Percentiles rank a stretch among this genome's conserved stretches.
phyloP scores from a whole-genome alignment of 1,140 invertebrate species.

The Listronotus oregonensis region DNA sequence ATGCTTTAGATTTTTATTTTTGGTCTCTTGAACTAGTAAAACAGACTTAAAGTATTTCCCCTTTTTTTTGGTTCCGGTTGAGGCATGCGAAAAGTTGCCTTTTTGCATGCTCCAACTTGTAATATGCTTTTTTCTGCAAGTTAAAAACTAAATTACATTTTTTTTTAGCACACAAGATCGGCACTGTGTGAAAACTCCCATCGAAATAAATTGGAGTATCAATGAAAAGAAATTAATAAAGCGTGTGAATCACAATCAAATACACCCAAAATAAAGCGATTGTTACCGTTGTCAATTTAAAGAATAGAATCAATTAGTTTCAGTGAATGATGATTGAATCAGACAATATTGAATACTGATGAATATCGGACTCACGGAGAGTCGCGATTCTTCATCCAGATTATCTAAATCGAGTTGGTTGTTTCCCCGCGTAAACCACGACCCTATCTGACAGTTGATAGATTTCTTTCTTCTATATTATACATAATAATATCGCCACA shows the following conservation, averaged over 20 bases:
- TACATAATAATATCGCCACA: slow-evolving; percentile 42
- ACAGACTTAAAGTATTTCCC: too few relatives aligned
- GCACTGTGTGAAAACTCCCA: not conserved
- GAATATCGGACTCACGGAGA: slow-evolving; percentile 36
- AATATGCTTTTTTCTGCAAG: too few relatives aligned
- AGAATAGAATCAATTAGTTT: slow-evolving; percentile 47
- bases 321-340: slow-evolving; percentile 40
- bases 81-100: too few relatives aligned
- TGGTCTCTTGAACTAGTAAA: not conserved
- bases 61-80: too few relatives aligned
- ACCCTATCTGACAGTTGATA: slow-evolving; percentile 41
- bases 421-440: slow-evolving; percentile 34
- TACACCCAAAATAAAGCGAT: slow-evolving; percentile 18
- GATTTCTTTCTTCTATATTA: slow-evolving; percentile 41
- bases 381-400: slow-evolving; percentile 39
- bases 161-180: not conserved
- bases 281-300: slow-evolving; percentile 39
- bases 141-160: too few relatives aligned
- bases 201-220: not conserved
- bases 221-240: slow-evolving; percentile 1
- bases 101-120: too few relatives aligned
- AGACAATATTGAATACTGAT: slow-evolving; percentile 45
- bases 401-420: slow-evolving; percentile 38
- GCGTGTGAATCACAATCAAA: slow-evolving; percentile 6
- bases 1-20: too few relatives aligned